These are phyloP conservation scores for Vanacampus margaritifer DNA, from an alignment of 2,113 vertebrate species.

Conservation along the genomic window DNA sequence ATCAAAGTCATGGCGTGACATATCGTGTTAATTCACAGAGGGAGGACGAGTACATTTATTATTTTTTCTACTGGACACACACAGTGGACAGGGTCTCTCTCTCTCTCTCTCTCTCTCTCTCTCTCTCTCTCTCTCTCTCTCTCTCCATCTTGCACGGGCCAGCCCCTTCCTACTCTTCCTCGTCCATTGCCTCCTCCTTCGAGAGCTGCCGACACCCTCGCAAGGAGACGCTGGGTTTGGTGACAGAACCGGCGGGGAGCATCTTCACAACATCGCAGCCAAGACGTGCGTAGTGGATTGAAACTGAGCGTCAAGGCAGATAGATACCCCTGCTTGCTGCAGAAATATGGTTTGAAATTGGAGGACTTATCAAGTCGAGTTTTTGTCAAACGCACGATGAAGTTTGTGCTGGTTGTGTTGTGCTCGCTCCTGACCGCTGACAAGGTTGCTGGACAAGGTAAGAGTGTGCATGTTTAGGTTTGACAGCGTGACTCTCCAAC, in stretches of 20 bases:
- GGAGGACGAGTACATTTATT: too few relatives aligned
- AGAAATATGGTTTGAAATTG: conserved; percentile 28
- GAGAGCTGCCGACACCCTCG: conserved; percentile 6
- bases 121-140: conserved; percentile 4
- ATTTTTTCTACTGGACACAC: too few relatives aligned
- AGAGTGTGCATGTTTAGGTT: conserved; percentile 18
- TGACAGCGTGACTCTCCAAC: neutral
- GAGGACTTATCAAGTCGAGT: neutral
- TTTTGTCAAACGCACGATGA: conserved; percentile 49
- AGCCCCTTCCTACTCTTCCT: conserved; percentile 21
- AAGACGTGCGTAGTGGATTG: neutral
- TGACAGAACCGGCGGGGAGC: neutral
- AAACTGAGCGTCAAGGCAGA: neutral
- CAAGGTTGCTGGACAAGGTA: conserved; percentile 57
- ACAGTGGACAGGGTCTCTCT: too few relatives aligned
- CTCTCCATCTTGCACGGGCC: conserved; percentile 40
- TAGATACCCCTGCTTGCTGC: neutral
- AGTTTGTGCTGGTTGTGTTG: conserved; percentile 58
- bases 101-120: neutral
- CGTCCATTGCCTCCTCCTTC: conserved; percentile 32
- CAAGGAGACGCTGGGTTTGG: conserved; percentile 15
- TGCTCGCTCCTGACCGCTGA: conserved; percentile 49
- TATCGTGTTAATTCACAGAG: neutral
- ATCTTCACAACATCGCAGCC: neutral
- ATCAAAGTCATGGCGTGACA: too few relatives aligned